phyloP scores from a whole-genome alignment of 2,113 vertebrate species.

The Proterorhinus semilunaris region DNA sequence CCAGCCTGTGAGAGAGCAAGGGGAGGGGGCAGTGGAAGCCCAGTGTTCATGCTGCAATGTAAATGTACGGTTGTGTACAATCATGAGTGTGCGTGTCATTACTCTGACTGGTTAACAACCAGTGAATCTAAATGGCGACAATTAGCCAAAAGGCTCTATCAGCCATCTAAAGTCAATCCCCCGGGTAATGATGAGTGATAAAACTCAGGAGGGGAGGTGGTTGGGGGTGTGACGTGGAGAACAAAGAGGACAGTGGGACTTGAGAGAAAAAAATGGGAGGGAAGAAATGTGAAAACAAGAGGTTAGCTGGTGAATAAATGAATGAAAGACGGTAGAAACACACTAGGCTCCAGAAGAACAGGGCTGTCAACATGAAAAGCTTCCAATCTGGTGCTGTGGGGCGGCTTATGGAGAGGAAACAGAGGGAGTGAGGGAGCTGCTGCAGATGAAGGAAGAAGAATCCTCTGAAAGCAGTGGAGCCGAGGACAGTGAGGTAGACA shows the following conservation, averaged over 20 bases:
- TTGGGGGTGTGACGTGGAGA: constrained; percentile 30
- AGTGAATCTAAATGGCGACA: constrained; percentile 80
- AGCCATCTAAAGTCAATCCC: constrained; percentile 76
- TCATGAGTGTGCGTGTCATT: constrained; percentile 43
- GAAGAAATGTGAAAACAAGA: constrained; percentile 10
- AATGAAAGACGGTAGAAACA: constrained; percentile 30
- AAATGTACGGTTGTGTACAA: constrained; percentile 42
- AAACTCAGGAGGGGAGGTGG: constrained; percentile 49
- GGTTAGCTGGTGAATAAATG: constrained; percentile 29
- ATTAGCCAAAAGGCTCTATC: constrained; percentile 78
- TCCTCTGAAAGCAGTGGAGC: constrained; percentile 60
- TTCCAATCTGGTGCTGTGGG: constrained; percentile 47
- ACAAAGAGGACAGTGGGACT: constrained; percentile 34
- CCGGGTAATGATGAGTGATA: constrained; percentile 77
- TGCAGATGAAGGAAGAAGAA: constrained; percentile 57
- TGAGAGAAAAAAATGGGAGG: constrained; percentile 10
- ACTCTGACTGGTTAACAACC: constrained; percentile 72
- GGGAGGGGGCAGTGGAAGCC: constrained; percentile 1
- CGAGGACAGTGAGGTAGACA: constrained; percentile 46
- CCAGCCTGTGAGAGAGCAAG: constrained; percentile 45
- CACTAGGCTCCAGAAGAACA: constrained; percentile 46
- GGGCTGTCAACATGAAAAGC: constrained; percentile 50
- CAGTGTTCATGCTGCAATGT: constrained; percentile 44
- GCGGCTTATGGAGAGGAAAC: constrained; percentile 24
- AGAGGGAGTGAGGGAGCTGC: background rate